Base-by-base conservation (phyloP, 2,113 vertebrate genomes). In the Copsychus sechellarum region DNA sequence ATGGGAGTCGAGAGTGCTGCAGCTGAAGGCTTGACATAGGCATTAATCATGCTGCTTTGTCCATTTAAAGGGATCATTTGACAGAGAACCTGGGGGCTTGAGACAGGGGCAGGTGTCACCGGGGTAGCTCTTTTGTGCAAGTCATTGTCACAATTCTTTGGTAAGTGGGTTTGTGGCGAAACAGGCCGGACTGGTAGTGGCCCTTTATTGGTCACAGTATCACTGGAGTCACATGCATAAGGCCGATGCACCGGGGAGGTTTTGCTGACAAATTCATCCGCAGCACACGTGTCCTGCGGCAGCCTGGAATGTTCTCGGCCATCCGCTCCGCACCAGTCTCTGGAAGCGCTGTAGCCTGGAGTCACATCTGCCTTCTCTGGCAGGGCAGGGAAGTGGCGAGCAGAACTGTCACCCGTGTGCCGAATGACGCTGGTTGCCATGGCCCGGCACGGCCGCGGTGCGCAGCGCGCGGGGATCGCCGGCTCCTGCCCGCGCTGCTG, bases 401-500 rank as follows among this genome's bases (percentile, higher is more conserved):
- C 24, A 60, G 97, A 95, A 77, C 96, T 96, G 95, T 98, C 98
- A 9, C 97, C 98, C 1, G 99, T 99, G 97, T 99, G 99, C 36
- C 98, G 98, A 93, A 99, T 99, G 93, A 99, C 99, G 2, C 99
- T 99, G 4, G 98, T 99, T 54, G 97, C 98, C 98, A 98, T 97
- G 69, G 99, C 98, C 95, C 98, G 97, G 97, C 97, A 96, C 29
- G 97, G 94, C 22, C 62, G 95, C 29, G 93, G 69, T 4, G 84
- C 14, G 20, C 84, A 50, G 28, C 80, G 74, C 42, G 98, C 97
- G 23, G 43, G 24, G 7, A 33, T 50, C 25, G 62, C 93, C 16
- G 90, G 71, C 72, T 96, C 96, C 83, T n/a, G 95, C 12, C 70
- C 86, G 36, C 97, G 86, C 60, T 74, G 95, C 15, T 9, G 95